A percentile compares a stretch with the other conserved stretches of the same genome.
These are phyloP conservation scores for Balanococcus diminutus DNA, from an alignment of 2,888 invertebrate species.

Conservation along the genomic window DNA sequence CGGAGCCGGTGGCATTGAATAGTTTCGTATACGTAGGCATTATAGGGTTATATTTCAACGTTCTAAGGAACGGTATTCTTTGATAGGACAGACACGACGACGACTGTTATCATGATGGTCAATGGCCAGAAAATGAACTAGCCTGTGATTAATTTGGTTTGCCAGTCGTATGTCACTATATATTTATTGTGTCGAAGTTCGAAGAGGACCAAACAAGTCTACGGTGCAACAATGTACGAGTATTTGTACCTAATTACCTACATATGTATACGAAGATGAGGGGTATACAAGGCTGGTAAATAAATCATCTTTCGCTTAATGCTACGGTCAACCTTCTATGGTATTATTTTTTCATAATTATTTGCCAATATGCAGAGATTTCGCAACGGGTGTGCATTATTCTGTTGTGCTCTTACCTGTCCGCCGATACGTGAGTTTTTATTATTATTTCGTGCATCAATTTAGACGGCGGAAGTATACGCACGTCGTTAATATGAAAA, in stretches of 20 bases:
- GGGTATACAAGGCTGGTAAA: background rate
- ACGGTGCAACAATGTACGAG: background rate
- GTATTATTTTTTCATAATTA: background rate
- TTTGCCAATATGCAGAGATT: background rate
- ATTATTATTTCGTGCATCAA: background rate
- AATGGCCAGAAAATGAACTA: background rate
- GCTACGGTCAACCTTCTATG: conserved; percentile 19
- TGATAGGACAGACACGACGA: background rate
- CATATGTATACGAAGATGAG: background rate
- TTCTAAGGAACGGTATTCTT: background rate
- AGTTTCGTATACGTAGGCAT: background rate
- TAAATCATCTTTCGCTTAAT: conserved; percentile 21
- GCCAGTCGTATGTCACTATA: background rate
- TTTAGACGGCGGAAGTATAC: background rate
- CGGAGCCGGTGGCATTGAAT: background rate
- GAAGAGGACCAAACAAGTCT: background rate
- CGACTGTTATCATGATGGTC: background rate
- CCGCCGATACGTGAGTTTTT: background rate
- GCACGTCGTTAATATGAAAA: background rate
- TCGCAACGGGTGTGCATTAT: conserved; percentile 21
- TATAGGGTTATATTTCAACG: background rate
- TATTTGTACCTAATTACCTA: too few relatives aligned
- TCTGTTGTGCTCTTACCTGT: background rate
- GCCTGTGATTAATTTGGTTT: background rate
- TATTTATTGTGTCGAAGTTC: background rate